Base-by-base conservation (phyloP, 2,797 vertebrate species). In the Sciurus carolinensis region DNA sequence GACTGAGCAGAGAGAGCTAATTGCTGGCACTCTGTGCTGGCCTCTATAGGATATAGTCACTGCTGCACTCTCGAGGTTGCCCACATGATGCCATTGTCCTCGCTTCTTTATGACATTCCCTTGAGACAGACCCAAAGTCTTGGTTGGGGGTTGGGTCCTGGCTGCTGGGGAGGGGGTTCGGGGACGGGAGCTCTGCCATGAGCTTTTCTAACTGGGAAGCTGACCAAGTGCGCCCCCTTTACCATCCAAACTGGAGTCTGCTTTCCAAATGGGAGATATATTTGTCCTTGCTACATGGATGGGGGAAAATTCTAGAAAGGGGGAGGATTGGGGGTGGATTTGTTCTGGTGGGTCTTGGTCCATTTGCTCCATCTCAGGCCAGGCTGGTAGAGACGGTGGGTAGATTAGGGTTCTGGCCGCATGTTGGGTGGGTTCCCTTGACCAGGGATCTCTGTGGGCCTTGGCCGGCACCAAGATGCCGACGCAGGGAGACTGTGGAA, bases 111-210 rank as follows among this genome's bases (percentile, higher is more conserved):
- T 73, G 73, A 71, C 73, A 59, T 88, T 92, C 18, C 6, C 54
- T 93, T 75, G 52, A 90, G 66, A 89, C 82, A 90, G 66, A 89
- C 82, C 90, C 88, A 91, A 67, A 83, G 20, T 69, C 83, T 93
- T n/a, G 13, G 33, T 47, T 20, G 15, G 14, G 36, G 8, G 42
- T 8, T n/a, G 57, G 10, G 15, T 79, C 64, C 44, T 87, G 69
- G 33, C 33, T 92, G n/a, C 42, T 57, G 50, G 11, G 75, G 2
- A n/a, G 59, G 42, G 52, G 36, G 1, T 86, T 94, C 72, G 44
- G 28, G 66, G 71, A 73, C 8, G 91, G 26, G 62, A 75, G 4
- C 36, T 89, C 71, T 59, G 33, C 33, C 47, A 54, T n/a, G 36
- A 69, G 59, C 33, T 83, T 95, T 71, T 88, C 12, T 36, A 86